Evolutionary conservation across 2,888 invertebrate species (phyloP).

Genomic region (Busseola fusca): DNA sequence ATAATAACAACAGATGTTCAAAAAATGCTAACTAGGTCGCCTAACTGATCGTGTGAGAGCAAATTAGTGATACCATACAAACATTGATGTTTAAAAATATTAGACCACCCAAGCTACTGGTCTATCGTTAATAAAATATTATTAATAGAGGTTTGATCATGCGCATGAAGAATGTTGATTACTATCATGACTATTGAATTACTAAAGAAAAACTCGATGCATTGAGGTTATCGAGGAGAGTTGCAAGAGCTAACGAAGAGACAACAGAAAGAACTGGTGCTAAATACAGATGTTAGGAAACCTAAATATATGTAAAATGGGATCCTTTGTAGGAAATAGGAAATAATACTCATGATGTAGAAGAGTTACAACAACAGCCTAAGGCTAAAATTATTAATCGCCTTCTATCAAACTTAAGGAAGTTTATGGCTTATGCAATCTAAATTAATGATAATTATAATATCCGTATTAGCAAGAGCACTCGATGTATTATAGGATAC

Average conservation of each 20-base stretch:
- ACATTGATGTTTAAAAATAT: slow-evolving; percentile 59
- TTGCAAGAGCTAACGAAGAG: background rate
- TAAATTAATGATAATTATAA: slow-evolving; percentile 38
- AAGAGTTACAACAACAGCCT: slow-evolving; percentile 2
- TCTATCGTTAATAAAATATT: slow-evolving; percentile 28
- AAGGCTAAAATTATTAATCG: slow-evolving; percentile 25
- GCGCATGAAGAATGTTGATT: slow-evolving; percentile 26
- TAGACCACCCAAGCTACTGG: slow-evolving; percentile 52
- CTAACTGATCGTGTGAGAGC: slow-evolving; percentile 74
- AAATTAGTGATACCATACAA: slow-evolving; percentile 63
- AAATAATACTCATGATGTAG: slow-evolving; percentile 7
- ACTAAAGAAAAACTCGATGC: slow-evolving; percentile 10
- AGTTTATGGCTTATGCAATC: slow-evolving; percentile 38
- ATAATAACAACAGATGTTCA: slow-evolving; percentile 73
- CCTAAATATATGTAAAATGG: background rate
- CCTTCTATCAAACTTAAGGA: slow-evolving; percentile 29
- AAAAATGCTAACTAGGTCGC: slow-evolving; percentile 74
- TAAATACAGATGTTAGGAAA: background rate
- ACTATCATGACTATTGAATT: slow-evolving; percentile 27
- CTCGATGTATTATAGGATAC: slow-evolving; percentile 30
- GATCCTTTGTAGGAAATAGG: background rate
- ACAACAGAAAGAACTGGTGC: background rate
- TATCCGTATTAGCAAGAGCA: slow-evolving; percentile 40
- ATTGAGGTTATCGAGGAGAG: background rate
- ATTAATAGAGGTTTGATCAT: slow-evolving; percentile 33